Evolutionary conservation across 2,888 invertebrate species (phyloP), one percentile per base, ranked within the genome.

Genomic region (Cynaeus angustus): DNA sequence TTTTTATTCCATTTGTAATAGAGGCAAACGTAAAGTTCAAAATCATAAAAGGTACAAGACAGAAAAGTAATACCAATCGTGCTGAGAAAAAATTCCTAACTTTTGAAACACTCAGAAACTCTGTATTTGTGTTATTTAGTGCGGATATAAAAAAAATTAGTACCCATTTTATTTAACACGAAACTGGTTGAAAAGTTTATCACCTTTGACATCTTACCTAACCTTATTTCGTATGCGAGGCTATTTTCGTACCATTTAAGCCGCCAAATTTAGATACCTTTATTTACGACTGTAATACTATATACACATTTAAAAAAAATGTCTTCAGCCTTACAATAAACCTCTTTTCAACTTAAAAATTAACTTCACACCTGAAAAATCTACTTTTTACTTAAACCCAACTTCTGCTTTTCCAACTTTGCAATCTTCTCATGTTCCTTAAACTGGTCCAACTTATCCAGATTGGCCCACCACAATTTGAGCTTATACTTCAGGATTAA

Each of bases 401-500:
- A 74, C n/a, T n/a, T n/a, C n/a, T n/a, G n/a, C n/a, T n/a, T n/a
- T n/a, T n/a, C n/a, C n/a, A n/a, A n/a, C 72, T 86, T 87, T 52
- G 90, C 88, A 79, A 95, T 94, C 59, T 88, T 91, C 43, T 89
- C 85, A 48, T 91, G 91, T 83, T 97, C 93, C 68, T 90, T 87
- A 67, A 93, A 89, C 67, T 91, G 88, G 70, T 92, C 87, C 52
- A 98, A 83, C 68, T 91, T 87, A 77, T 93, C 88, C 56, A 99
- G 87, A 86, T 96, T 94, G 80, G 94, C 91, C 99, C 99, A 99
- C 97, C 98, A 98, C 6, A 91, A 85, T 73, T 89, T 91, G 68
- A 99, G 88, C 66, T 93, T 90, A 81, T 92, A 90, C 66, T 94
- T 91, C 16, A 92, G 88, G 74, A 99, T 94, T 71, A 98, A 88